Percentiles rank a stretch among this genome's conserved stretches.
Evolutionary conservation across 2,888 invertebrate species (phyloP).

Genomic region (Beris morrisii): DNA sequence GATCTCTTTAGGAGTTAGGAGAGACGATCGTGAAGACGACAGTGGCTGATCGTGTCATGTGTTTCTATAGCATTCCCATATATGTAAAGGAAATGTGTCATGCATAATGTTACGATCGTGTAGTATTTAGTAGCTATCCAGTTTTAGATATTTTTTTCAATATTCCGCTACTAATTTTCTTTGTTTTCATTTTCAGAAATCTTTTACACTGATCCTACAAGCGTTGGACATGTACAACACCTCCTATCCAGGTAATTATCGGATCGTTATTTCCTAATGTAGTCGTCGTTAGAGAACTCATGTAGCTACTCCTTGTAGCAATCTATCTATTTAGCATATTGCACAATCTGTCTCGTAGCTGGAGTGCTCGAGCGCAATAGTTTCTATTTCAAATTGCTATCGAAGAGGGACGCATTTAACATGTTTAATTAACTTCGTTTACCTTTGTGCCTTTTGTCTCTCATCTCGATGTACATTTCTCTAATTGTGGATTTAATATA

Average conservation of each 20-base stretch:
- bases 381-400: constrained; percentile 9
- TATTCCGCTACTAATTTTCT: constrained; percentile 22
- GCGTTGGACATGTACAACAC: constrained; percentile 83
- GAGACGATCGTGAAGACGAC: background rate
- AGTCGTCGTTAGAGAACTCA: constrained; percentile 24
- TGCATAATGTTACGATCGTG: background rate
- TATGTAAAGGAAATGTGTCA: background rate
- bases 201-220: constrained; percentile 89
- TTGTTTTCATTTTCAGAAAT: constrained; percentile 69
- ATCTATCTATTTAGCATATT: constrained; percentile 43
- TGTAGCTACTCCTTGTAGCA: constrained; percentile 27
- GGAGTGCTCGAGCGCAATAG: constrained; percentile 5
- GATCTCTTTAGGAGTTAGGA: background rate
- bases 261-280: constrained; percentile 22
- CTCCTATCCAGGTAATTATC: constrained; percentile 68
- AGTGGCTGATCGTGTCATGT: no score
- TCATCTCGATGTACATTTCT: constrained; percentile 15
- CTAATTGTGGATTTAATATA: constrained; percentile 12
- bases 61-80: no score
- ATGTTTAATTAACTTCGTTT: constrained; percentile 37
- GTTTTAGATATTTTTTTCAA: background rate
- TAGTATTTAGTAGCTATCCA: no score
- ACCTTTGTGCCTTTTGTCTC: constrained; percentile 26
- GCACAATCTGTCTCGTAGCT: constrained; percentile 39
- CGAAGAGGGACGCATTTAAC: constrained; percentile 20